phyloP scores from a whole-genome alignment of 2,888 invertebrate species.

The Vesta saturnalis region DNA sequence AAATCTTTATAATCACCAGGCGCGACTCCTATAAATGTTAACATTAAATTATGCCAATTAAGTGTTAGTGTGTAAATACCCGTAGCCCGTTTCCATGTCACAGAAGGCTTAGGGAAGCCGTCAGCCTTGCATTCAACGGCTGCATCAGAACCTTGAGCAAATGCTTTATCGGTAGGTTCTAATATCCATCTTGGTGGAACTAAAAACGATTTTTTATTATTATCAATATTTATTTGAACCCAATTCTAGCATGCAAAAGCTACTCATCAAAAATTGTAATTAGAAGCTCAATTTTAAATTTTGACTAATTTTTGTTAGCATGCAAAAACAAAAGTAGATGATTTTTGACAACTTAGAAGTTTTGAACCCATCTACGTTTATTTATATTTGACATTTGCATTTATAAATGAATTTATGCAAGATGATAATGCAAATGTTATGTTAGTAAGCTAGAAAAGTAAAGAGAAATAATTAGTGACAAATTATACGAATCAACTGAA shows the following conservation, averaged over 20 bases:
- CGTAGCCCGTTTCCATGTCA: conserved; percentile 95
- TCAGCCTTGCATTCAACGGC: conserved; percentile 96
- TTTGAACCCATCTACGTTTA: no score
- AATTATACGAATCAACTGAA: conserved; percentile 45
- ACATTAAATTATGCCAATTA: background rate
- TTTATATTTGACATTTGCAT: background rate
- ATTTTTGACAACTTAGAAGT: no score
- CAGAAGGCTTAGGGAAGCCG: conserved; percentile 93
- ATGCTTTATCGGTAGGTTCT: conserved; percentile 94
- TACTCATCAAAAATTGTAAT: background rate
- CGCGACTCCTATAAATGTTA: conserved; percentile 74
- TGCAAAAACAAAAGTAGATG: conserved; percentile 3
- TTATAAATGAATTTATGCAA: background rate
- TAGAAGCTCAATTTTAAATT: background rate
- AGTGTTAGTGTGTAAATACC: conserved; percentile 65
- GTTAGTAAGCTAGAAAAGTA: conserved; percentile 20
- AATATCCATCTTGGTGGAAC: conserved; percentile 96
- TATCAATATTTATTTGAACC: no score
- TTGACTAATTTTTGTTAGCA: conserved; percentile 12
- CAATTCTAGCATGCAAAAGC: conserved; percentile 26
- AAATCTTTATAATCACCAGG: conserved; percentile 94
- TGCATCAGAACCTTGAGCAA: conserved; percentile 93
- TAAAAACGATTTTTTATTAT: conserved; percentile 64
- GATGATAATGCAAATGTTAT: background rate
- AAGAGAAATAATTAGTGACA: conserved; percentile 29